These are phyloP conservation scores for Cataglyphis hispanica DNA, from an alignment of 1,140 invertebrate species.

Conservation along the genomic window DNA sequence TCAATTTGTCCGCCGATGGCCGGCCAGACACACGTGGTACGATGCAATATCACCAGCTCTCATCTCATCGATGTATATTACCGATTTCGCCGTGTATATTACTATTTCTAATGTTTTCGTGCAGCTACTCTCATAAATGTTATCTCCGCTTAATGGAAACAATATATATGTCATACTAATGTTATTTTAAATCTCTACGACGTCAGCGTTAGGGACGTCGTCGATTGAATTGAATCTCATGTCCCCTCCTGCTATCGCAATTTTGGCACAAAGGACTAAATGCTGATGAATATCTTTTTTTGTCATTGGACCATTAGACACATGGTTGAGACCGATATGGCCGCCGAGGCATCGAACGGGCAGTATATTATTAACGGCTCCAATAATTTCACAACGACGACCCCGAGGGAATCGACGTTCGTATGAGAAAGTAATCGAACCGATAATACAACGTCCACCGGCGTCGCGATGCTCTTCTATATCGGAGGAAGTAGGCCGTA, in stretches of 20 bases:
- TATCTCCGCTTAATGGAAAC: conserved; percentile 27
- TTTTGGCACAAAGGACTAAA: conserved; percentile 46
- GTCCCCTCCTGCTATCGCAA: neutral
- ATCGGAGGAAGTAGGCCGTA: conserved; percentile 68
- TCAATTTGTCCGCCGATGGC: conserved; percentile 51
- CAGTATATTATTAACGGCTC: conserved; percentile 67
- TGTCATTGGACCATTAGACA: conserved; percentile 11
- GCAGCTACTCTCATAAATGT: neutral
- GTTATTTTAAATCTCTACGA: conserved; percentile 17
- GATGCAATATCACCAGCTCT: neutral
- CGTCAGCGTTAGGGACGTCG: neutral
- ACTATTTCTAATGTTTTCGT: conserved; percentile 39
- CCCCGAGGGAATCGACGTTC: conserved; percentile 16
- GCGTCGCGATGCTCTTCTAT: conserved; percentile 32
- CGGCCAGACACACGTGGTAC: neutral
- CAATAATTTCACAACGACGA: conserved; percentile 49
- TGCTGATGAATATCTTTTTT: conserved; percentile 55
- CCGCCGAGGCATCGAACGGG: conserved; percentile 18
- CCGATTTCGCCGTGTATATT: conserved; percentile 28
- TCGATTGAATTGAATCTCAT: conserved; percentile 41
- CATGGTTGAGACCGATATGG: conserved; percentile 28
- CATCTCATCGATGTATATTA: conserved; percentile 13
- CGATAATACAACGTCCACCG: conserved; percentile 43
- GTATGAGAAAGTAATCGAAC: conserved; percentile 73
- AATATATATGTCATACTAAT: neutral